Percentiles rank a stretch among this genome's conserved stretches.
Evolutionary conservation across 2,113 vertebrate species (phyloP).

Genomic region (Bubo bubo): DNA sequence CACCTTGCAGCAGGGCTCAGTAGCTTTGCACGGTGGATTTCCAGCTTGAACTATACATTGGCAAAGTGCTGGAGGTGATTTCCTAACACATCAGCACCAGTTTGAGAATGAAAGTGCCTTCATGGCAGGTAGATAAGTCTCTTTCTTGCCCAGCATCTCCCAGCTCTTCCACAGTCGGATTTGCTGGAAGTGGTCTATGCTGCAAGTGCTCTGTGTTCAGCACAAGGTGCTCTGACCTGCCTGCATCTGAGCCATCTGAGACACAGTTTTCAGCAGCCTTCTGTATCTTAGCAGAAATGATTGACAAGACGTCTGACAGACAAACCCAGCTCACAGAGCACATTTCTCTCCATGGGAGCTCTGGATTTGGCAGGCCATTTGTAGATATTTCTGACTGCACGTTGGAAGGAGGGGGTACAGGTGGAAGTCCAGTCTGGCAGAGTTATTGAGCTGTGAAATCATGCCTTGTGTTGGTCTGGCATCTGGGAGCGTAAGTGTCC

Average conservation of each 20-base stretch:
- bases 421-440: background rate
- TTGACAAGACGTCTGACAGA: background rate
- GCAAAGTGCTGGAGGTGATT: background rate
- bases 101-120: background rate
- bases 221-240: background rate
- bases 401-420: background rate
- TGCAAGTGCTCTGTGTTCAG: background rate
- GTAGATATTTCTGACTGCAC: background rate
- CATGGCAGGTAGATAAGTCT: background rate
- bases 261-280: background rate
- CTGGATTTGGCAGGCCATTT: background rate
- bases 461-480: background rate
- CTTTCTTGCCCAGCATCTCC: background rate
- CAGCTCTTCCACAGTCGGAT: background rate
- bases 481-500: background rate
- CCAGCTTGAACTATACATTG: background rate
- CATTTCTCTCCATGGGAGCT: background rate
- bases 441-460: background rate
- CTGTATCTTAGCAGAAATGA: background rate
- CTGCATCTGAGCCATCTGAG: background rate
- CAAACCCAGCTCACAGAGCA: background rate
- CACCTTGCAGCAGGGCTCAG: background rate
- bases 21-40: background rate
- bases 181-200: background rate
- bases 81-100: background rate